These are phyloP conservation scores for Pangasius krempfi DNA, from an alignment of 2,797 vertebrate species.

Conservation along the genomic window DNA sequence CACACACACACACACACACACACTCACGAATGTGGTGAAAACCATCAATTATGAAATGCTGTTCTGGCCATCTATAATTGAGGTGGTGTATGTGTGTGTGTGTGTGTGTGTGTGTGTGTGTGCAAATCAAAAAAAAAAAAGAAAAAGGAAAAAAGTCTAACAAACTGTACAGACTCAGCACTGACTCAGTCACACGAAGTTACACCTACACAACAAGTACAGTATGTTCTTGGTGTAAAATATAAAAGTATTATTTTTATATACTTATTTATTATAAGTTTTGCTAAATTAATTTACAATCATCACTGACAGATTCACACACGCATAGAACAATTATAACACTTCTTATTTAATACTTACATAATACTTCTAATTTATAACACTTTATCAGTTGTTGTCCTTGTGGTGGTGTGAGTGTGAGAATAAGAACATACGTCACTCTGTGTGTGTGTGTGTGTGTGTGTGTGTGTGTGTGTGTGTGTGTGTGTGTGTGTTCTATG, in stretches of 20 bases:
- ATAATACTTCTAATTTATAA: too few species aligned
- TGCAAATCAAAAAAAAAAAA: too few species aligned
- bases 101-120: background rate
- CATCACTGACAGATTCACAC: background rate
- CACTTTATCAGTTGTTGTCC: background rate
- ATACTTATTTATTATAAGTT: too few species aligned
- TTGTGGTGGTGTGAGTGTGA: too few species aligned
- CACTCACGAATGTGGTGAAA: background rate
- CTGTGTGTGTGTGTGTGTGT: too few species aligned
- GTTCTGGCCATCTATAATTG: slow-evolving; percentile 4
- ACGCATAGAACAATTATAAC: background rate
- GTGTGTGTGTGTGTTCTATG: too few species aligned
- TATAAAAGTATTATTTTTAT: too few species aligned
- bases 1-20: background rate
- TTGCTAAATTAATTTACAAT: too few species aligned
- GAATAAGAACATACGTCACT: too few species aligned
- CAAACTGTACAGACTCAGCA: background rate
- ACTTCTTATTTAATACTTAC: background rate
- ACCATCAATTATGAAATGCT: background rate
- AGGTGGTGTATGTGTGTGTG: background rate
- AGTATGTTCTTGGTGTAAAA: too few species aligned
- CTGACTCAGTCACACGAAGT: background rate
- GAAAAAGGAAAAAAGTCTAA: background rate
- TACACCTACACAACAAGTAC: background rate
- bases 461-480: too few species aligned